Base-by-base conservation (phyloP, 1,140 invertebrate species). In the Marisa cornuarietis region DNA sequence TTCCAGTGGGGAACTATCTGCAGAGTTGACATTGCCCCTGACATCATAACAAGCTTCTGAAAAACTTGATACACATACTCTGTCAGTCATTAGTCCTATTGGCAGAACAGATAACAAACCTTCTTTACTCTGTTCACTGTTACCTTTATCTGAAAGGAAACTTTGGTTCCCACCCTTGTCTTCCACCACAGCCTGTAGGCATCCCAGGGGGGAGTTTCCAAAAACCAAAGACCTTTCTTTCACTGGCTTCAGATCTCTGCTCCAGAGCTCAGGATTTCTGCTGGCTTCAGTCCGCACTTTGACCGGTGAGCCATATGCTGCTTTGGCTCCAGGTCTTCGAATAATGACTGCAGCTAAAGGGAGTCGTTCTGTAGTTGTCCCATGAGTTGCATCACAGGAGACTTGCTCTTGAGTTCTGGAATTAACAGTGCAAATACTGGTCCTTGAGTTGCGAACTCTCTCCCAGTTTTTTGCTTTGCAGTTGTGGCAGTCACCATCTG, bases 191-290 rank as follows among this genome's bases (percentile, higher is more conserved):
- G 80, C 66, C 69, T 81, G 78, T 26, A 83, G 71, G 31, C 78
- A 77, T 20, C 74, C 82, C 24, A 83, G 81, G 26, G 80, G 75
- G 11, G 80, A 80, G 76, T 81, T 69, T 13, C 82, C 66, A 66
- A 83, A 81, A 5, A 83, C 69, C 80, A 83, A 71, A 7, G 78
- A 80, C 54, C 80, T 52, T 54, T 81, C 80, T 62, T 69, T 62
- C 54, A 81, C 24, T 74, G 75, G 69, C 74, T 73, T 79, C 68
- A 62, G 52, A 11, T 54, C 16, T 63, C 1, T 58, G 72, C n/a
- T 61, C 54, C 20, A 61, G n/a, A 20, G 58, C 58, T 61, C 76
- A 26, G 31, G 31, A 49, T 20, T 51, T 66, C 75, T 13, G 77
- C 18, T 71, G 51, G 77, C 52, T 61, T 71, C 7, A 61, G 63